A percentile compares a stretch with the other conserved stretches of the same genome.
Evolutionary conservation across 2,797 vertebrate genomes (phyloP).

Genomic region (Amblyopsis hoosieri): DNA sequence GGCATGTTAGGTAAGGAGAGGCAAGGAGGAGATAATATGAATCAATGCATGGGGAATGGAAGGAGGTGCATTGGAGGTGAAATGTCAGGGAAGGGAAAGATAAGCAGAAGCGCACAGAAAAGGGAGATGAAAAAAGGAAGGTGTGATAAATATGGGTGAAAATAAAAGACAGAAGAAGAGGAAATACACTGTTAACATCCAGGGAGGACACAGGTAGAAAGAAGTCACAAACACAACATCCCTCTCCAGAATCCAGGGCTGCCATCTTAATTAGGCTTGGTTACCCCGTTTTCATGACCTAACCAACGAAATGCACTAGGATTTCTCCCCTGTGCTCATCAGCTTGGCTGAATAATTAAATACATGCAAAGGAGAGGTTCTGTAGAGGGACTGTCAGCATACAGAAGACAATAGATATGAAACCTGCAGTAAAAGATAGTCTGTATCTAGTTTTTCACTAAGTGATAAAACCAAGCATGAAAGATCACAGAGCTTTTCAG

Average conservation of each 20-base stretch:
- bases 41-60: slow-evolving; percentile 35
- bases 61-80: slow-evolving; percentile 15
- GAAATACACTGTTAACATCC: slow-evolving; percentile 67
- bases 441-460: slow-evolving; percentile 32
- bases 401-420: slow-evolving; percentile 35
- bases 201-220: slow-evolving; percentile 49
- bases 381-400: slow-evolving; percentile 37
- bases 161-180: slow-evolving; percentile 64
- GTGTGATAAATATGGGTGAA: slow-evolving; percentile 23
- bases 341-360: neutral
- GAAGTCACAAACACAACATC: slow-evolving; percentile 44
- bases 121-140: slow-evolving; percentile 28
- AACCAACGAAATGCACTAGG: neutral
- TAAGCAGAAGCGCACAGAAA: neutral
- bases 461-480: slow-evolving; percentile 20
- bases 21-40: slow-evolving; percentile 17
- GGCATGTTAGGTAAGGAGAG: slow-evolving; percentile 28
- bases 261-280: neutral
- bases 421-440: slow-evolving; percentile 39
- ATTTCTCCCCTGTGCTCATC: neutral
- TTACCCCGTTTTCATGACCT: too few relatives aligned
- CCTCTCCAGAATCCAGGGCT: slow-evolving; percentile 48
- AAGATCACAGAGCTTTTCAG: neutral
- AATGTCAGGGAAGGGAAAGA: neutral
- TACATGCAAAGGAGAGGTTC: slow-evolving; percentile 41